Conservation (phyloP, 2,797 vertebrate species). For the Adelosebastes latens region DNA sequence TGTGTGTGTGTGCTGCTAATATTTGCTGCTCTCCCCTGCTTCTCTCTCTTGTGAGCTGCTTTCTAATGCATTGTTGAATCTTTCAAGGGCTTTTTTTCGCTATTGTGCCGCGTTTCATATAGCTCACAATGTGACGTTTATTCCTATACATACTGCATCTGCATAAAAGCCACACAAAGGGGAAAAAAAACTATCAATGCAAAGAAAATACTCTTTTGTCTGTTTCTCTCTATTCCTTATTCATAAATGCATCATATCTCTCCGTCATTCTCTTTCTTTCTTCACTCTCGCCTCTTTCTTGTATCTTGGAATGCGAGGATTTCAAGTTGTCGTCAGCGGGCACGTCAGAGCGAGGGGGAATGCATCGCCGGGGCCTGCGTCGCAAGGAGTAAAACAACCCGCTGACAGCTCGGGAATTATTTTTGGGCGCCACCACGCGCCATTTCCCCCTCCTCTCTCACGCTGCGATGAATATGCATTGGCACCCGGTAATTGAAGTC, state of each 20-base stretch:
- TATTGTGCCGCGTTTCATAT: constrained; percentile 28
- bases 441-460: constrained; percentile 27
- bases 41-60: constrained; percentile 52
- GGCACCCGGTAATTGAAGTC: constrained; percentile 71
- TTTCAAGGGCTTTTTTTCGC: constrained; percentile 55
- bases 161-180: neutral
- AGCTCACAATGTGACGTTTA: constrained; percentile 23
- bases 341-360: neutral
- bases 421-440: constrained; percentile 46
- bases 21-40: constrained; percentile 49
- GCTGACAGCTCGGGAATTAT: constrained; percentile 69
- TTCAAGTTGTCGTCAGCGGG: constrained; percentile 12
- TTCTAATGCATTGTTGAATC: constrained; percentile 74
- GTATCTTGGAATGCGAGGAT: neutral
- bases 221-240: neutral
- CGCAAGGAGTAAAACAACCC: constrained; percentile 49
- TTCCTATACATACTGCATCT: neutral
- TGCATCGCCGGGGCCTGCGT: neutral
- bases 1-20: constrained; percentile 35
- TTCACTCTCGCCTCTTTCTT: neutral
- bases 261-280: neutral
- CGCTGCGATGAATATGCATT: constrained; percentile 64
- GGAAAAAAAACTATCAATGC: neutral
- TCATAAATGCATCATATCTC: neutral
- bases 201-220: neutral